Percentiles rank a stretch among this genome's conserved stretches.
Evolutionary conservation across 2,797 vertebrate species (phyloP).

Genomic region (Phoebastria nigripes): DNA sequence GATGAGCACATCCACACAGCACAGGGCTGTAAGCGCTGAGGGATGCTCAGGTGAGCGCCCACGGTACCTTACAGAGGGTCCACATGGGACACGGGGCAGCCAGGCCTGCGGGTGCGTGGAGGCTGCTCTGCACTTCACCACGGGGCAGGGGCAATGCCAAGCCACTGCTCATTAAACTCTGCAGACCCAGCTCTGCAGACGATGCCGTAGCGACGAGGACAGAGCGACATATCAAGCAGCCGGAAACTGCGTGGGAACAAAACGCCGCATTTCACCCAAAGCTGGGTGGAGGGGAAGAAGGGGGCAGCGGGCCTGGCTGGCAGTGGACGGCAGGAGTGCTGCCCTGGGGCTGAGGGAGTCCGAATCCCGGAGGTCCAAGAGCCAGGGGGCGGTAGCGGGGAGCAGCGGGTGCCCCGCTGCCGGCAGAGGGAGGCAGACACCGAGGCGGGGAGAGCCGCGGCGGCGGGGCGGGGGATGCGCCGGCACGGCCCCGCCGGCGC

Average conservation of each 20-base stretch:
- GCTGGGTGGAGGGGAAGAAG: background rate
- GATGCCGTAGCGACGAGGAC: fast-evolving
- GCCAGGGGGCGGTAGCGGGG: background rate
- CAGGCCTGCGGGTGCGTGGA: background rate
- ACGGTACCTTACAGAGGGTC: background rate
- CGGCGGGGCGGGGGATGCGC: background rate
- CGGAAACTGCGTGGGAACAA: background rate
- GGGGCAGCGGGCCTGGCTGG: background rate
- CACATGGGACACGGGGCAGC: background rate
- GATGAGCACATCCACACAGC: background rate
- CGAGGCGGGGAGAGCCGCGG: background rate
- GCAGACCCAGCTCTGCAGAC: background rate
- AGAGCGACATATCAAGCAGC: background rate
- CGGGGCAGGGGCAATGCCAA: background rate
- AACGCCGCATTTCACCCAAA: background rate
- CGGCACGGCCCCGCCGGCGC: background rate
- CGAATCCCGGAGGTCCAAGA: background rate
- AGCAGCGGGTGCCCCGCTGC: background rate
- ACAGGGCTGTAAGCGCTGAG: background rate
- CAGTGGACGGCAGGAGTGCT: background rate
- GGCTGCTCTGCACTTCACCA: background rate
- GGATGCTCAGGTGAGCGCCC: background rate
- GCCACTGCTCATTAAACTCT: background rate
- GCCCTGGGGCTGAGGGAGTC: background rate
- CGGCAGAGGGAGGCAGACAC: constrained; percentile 64